These are phyloP conservation scores for Circaetus gallicus DNA, from an alignment of 2,113 vertebrate species.

Conservation along the genomic window DNA sequence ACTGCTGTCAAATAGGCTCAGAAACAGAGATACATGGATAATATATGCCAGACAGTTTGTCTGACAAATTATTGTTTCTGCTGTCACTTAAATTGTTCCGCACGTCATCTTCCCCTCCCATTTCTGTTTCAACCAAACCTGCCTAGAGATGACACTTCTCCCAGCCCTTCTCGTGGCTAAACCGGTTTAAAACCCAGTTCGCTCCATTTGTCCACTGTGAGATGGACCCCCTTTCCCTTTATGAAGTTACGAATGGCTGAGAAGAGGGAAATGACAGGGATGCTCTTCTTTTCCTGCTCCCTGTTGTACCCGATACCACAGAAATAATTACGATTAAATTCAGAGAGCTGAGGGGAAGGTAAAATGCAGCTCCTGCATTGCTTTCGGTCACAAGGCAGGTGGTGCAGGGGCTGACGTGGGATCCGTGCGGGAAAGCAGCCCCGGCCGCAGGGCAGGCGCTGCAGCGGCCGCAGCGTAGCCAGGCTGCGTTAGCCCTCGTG, in stretches of 20 bases:
- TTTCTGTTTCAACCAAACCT: conserved; percentile 25
- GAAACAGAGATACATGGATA: conserved; percentile 18
- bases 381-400: background rate
- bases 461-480: background rate
- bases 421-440: background rate
- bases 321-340: background rate
- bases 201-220: background rate
- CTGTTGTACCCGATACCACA: background rate
- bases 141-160: background rate
- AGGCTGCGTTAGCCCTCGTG: background rate
- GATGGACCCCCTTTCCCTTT: background rate
- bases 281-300: background rate
- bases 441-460: rapidly evolving
- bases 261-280: background rate
- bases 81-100: conserved; percentile 34
- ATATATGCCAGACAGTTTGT: conserved; percentile 51
- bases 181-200: background rate
- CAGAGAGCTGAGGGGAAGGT: background rate
- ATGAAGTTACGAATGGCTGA: background rate
- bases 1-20: conserved; percentile 52
- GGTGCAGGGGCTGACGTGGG: background rate
- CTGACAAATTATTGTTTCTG: conserved; percentile 63
- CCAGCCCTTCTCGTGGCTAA: background rate
- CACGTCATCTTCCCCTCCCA: conserved; percentile 21
- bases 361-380: background rate